Evolutionary conservation across 2,797 vertebrate species (phyloP).

Genomic region (Microctenopoma lineatum): DNA sequence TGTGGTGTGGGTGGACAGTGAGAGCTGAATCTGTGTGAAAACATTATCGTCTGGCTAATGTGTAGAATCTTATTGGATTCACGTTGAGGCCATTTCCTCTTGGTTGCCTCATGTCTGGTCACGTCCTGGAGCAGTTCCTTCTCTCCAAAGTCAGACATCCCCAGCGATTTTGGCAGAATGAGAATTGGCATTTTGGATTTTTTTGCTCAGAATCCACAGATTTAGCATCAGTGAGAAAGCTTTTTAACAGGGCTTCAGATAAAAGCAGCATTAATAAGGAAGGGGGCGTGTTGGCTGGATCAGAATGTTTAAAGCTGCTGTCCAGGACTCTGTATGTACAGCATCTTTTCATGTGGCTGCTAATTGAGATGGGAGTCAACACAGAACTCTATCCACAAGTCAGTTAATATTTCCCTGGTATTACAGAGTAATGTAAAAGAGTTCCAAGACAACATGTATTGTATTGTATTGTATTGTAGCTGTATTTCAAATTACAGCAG

Average conservation of each 20-base stretch:
- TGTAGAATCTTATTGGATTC: constrained; percentile 60
- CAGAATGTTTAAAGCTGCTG: constrained; percentile 39
- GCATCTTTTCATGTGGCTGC: background rate
- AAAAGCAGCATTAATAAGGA: constrained; percentile 28
- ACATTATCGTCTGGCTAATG: constrained; percentile 56
- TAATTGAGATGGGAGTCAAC: constrained; percentile 4
- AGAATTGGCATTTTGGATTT: constrained; percentile 58
- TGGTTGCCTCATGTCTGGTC: constrained; percentile 64
- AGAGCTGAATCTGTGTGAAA: constrained; percentile 34
- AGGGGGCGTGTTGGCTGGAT: constrained; percentile 29
- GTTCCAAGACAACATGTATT: no score
- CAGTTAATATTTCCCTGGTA: background rate
- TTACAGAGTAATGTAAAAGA: background rate
- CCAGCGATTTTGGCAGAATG: constrained; percentile 58
- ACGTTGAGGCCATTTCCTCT: constrained; percentile 50
- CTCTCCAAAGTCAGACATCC: constrained; percentile 57
- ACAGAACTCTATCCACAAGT: constrained; percentile 13
- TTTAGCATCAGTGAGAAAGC: constrained; percentile 47
- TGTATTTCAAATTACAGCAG: no score
- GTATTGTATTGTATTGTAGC: no score
- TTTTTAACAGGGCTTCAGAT: constrained; percentile 33
- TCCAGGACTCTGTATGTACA: constrained; percentile 26
- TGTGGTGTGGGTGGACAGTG: constrained; percentile 41
- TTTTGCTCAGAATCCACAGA: constrained; percentile 54
- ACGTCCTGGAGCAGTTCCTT: constrained; percentile 47